Conservation (phyloP, 2,888 invertebrate species). For the Caenorhabditis becei region DNA sequence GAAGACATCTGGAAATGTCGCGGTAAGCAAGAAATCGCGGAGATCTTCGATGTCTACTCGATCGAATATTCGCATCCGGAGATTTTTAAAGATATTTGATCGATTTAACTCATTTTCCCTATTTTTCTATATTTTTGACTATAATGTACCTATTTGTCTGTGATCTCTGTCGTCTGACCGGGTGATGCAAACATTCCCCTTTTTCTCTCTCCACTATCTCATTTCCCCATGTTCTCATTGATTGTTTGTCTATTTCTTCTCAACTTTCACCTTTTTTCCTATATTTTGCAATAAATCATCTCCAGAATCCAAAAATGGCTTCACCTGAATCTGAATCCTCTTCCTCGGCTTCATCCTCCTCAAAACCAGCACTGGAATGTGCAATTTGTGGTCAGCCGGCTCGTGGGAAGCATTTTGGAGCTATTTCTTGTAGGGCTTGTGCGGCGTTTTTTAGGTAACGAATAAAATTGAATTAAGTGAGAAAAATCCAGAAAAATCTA, state of each 20-base stretch:
- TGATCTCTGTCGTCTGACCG: neutral
- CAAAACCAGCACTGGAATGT: neutral
- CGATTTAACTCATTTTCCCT: neutral
- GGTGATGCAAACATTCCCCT: neutral
- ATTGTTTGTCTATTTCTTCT: neutral
- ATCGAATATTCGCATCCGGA: constrained; percentile 60
- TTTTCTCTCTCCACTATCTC: neutral
- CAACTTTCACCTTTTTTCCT: neutral
- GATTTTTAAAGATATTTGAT: constrained; percentile 44
- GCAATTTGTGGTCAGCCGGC: constrained; percentile 16
- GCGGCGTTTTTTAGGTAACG: constrained; percentile 45
- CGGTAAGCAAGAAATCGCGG: constrained; percentile 60
- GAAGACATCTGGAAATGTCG: constrained; percentile 60
- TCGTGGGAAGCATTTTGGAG: constrained; percentile 42
- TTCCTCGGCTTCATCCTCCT: neutral
- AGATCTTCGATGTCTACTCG: constrained; percentile 63
- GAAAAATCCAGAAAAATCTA: too few species aligned
- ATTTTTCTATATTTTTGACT: neutral
- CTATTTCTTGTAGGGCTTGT: constrained; percentile 35
- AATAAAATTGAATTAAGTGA: too few species aligned
- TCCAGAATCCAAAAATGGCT: neutral
- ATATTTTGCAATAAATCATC: neutral
- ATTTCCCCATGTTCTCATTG: neutral
- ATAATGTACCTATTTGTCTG: neutral
- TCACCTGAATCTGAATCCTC: constrained; percentile 1